phyloP scores from a whole-genome alignment of 2,888 invertebrate species.

The Eristalis arbustorum region DNA sequence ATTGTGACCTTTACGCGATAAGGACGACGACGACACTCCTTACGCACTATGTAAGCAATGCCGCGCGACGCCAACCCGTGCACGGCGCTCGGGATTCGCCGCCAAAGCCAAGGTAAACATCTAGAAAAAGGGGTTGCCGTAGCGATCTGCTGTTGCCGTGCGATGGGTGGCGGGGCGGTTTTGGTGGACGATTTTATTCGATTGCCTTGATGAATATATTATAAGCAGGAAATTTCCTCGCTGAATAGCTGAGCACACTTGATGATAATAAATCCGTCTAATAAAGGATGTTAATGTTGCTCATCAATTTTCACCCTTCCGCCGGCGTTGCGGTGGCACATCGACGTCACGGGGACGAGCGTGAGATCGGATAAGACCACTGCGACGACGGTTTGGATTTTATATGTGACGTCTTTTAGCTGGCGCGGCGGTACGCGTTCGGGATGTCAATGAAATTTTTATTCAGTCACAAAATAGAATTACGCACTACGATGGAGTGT shows the following conservation, averaged over 20 bases:
- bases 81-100: background rate
- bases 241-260: conserved; percentile 61
- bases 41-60: conserved; percentile 12
- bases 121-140: conserved; percentile 24
- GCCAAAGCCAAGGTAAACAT: conserved; percentile 53
- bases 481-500: conserved; percentile 34
- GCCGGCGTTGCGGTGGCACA: background rate
- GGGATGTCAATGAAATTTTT: conserved; percentile 49
- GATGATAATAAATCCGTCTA: conserved; percentile 69
- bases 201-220: conserved; percentile 70
- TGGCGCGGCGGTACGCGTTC: background rate
- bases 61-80: conserved; percentile 36
- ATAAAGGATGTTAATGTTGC: conserved; percentile 68
- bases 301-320: conserved; percentile 60
- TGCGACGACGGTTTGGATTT: conserved; percentile 44
- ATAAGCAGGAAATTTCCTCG: conserved; percentile 55
- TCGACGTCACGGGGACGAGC: background rate
- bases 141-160: no score
- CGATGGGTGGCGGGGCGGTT: no score
- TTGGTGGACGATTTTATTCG: conserved; percentile 41
- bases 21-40: conserved; percentile 38
- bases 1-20: conserved; percentile 64
- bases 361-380: conserved; percentile 41
- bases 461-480: conserved; percentile 57
- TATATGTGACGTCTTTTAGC: background rate